Evolutionary conservation across 2,113 vertebrate species (phyloP).

Genomic region (Rhadina sibilatrix): DNA sequence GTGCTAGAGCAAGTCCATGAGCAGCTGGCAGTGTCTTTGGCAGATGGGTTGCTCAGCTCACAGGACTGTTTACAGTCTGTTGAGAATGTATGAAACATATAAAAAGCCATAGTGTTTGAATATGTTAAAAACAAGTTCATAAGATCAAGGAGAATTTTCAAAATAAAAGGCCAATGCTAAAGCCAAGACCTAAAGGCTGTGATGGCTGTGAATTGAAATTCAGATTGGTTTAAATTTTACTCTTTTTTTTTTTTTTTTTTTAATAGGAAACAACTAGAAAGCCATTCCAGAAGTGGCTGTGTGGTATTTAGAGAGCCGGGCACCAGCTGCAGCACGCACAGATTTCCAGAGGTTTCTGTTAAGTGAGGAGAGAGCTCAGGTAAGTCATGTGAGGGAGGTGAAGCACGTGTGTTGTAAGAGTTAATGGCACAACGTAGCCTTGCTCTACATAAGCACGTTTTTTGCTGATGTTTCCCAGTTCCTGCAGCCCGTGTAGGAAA

Average conservation of each 20-base stretch:
- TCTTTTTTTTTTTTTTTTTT: background rate
- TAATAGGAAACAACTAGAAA: background rate
- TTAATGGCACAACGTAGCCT: conserved; percentile 4
- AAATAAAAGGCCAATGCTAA: background rate
- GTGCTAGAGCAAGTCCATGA: background rate
- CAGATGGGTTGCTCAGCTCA: background rate
- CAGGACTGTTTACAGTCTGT: background rate
- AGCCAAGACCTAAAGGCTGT: background rate
- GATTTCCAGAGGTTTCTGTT: background rate
- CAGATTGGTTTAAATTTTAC: background rate
- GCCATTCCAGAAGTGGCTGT: background rate
- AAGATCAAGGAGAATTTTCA: background rate
- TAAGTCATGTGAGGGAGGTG: conserved; percentile 24
- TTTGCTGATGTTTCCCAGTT: conserved; percentile 48
- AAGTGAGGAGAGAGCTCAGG: background rate
- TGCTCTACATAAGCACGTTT: conserved; percentile 42
- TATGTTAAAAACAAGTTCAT: background rate
- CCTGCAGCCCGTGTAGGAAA: background rate
- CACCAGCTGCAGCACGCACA: background rate
- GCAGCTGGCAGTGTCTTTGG: background rate
- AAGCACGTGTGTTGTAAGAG: conserved; percentile 24
- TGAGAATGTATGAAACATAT: background rate
- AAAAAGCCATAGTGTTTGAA: background rate
- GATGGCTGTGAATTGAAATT: background rate
- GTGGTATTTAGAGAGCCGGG: background rate